Percentiles rank a stretch among this genome's conserved stretches.
These are phyloP conservation scores for Chlamydotis undulata DNA, from an alignment of 2,113 vertebrate species.

Conservation along the genomic window DNA sequence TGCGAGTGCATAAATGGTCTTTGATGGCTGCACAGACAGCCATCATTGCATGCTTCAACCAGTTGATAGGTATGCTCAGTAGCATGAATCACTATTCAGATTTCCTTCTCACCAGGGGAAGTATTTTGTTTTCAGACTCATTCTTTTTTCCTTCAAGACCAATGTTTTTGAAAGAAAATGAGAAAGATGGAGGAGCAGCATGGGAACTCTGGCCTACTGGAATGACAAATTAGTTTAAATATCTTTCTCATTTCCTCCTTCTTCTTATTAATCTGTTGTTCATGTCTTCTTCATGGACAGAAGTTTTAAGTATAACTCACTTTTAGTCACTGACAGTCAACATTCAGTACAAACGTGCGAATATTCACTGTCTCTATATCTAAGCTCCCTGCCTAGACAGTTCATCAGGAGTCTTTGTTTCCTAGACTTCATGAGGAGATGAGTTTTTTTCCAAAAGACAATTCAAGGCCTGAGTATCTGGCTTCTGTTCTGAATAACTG, in stretches of 20 bases:
- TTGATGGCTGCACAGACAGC: not conserved
- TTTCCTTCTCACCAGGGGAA: not conserved
- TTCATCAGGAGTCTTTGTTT: not conserved
- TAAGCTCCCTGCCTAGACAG: not conserved
- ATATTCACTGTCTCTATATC: not conserved
- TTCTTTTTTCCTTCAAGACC: not conserved
- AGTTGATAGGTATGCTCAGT: not conserved
- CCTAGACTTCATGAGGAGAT: not conserved
- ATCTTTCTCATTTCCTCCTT: not conserved
- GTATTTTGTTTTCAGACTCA: not conserved
- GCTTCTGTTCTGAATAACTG: not conserved
- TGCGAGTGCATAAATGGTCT: conserved; percentile 21
- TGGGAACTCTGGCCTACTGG: not conserved
- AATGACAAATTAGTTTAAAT: not conserved
- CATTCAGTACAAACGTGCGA: not conserved
- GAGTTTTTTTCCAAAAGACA: not conserved
- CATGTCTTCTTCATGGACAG: not conserved
- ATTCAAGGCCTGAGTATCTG: not conserved
- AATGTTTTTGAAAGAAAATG: not conserved
- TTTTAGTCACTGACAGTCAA: not conserved
- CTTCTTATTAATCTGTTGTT: not conserved
- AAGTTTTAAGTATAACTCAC: not conserved
- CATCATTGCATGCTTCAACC: not conserved
- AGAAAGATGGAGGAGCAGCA: not conserved
- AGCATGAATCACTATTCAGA: not conserved